Base-by-base conservation (phyloP, 2,888 invertebrate genomes). In the Mylabris sibirica region DNA sequence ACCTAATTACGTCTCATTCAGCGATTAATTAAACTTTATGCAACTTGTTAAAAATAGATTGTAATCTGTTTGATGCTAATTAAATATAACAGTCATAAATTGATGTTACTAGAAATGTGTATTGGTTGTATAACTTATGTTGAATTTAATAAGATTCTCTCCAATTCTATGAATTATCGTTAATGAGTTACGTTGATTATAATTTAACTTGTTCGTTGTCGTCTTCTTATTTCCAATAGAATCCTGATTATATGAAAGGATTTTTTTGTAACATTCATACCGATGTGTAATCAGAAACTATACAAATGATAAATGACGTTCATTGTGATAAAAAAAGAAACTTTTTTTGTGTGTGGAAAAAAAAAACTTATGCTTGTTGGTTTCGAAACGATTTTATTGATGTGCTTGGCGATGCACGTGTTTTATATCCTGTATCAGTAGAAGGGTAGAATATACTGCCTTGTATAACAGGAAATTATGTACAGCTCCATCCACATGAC, bases 381-480 rank as follows among this genome's bases (percentile, higher is more conserved):
- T 20, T 22, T 49, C 49, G 3, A 49, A 49, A 20, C 49, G 49
- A 66, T 66, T 60, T 70, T 64, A 64, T 65, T 64, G 67, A 62
- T 60, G 70, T 70, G 70, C 65, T 70, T 70, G 67, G 70, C 59
- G 70, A 63, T 64, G 66, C 70, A 70, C 70, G 70, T 70, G 70
- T 67, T 70, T 70, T 70, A 70, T 67, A 67, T 70, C 70, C 70
- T 67, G 64, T 59, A 67, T 70, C 59, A 60, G 62, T 17, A 67
- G 63, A 63, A 66, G 63, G 64, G 63, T 61, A 41, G 66, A 64
- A 70, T 63, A 69, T 70, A 67, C 44, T 67, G 65, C 69, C 66
- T 66, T 64, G 60, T 64, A 67, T 61, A 53, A 66, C 70, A 70
- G 70, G 70, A 70, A 70, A 70, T 70, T 70, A 70, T 70, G 64